Conservation (phyloP, 2,113 vertebrate genomes). For the Dasyurus viverrinus region DNA sequence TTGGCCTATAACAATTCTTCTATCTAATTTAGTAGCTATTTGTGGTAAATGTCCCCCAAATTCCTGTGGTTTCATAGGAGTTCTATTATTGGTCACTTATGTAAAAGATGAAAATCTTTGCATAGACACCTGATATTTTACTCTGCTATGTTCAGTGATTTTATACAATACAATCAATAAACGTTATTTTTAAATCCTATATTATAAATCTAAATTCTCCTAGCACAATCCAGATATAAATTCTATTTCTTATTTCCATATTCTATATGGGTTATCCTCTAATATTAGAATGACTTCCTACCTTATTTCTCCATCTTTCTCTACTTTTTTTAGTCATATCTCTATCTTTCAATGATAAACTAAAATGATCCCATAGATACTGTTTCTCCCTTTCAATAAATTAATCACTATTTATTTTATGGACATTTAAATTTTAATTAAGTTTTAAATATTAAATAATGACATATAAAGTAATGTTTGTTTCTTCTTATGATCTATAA, state of each 20-base stretch:
- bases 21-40: conserved; percentile 27
- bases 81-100: conserved; percentile 5
- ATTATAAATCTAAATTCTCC: neutral
- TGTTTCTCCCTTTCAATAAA: neutral
- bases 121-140: conserved; percentile 1
- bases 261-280: neutral
- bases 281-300: neutral
- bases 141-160: neutral
- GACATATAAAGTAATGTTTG: neutral
- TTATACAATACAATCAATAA: neutral
- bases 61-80: conserved; percentile 31
- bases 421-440: neutral
- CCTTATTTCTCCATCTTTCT: neutral
- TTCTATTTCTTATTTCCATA: neutral
- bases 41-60: conserved; percentile 10
- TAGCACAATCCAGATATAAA: neutral
- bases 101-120: neutral
- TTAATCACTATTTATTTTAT: neutral
- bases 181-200: neutral
- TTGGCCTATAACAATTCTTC: conserved; percentile 42
- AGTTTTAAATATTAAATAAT: too few relatives aligned
- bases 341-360: neutral
- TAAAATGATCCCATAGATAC: neutral
- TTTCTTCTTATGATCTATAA: neutral
- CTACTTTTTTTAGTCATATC: neutral